Conservation (phyloP, 1,140 invertebrate genomes). For the Drosophila murphyi region DNA sequence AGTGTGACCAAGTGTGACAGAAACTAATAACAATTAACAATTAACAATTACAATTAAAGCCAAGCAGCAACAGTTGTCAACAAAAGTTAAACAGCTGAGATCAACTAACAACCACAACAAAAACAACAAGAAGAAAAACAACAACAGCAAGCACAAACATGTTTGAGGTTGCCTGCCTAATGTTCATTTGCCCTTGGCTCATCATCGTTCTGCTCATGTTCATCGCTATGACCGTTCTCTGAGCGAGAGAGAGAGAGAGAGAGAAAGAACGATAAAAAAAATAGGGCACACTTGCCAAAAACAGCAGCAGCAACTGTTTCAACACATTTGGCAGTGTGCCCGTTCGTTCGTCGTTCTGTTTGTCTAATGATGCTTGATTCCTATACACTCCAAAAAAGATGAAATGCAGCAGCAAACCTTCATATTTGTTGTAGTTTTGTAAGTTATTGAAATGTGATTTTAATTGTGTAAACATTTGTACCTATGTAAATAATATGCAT, state of each 20-base stretch:
- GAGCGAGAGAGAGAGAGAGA: background rate
- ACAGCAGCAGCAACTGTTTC: constrained; percentile 40
- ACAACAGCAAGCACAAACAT: constrained; percentile 43
- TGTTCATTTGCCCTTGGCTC: constrained; percentile 83
- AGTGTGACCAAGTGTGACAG: constrained; percentile 10
- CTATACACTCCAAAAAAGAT: constrained; percentile 31
- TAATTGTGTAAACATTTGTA: constrained; percentile 49
- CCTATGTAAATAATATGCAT: constrained; percentile 24
- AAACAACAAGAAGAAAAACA: constrained; percentile 9
- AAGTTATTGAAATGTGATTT: constrained; percentile 67
- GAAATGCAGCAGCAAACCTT: constrained; percentile 1
- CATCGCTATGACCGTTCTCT: constrained; percentile 78
- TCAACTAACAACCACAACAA: constrained; percentile 2
- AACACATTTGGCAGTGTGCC: constrained; percentile 66
- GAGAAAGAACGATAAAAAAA: constrained; percentile 29
- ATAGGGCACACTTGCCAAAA: constrained; percentile 62
- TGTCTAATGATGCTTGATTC: constrained; percentile 51
- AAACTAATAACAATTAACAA: constrained; percentile 4
- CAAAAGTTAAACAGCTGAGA: constrained; percentile 6
- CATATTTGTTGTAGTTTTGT: constrained; percentile 11
- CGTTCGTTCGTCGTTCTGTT: constrained; percentile 17
- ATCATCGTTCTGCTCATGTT: constrained; percentile 77
- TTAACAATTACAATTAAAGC: background rate
- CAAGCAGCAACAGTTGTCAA: constrained; percentile 31
- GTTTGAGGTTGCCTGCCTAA: constrained; percentile 79